phyloP scores from a whole-genome alignment of 2,888 invertebrate species.

The Noctua janthina region DNA sequence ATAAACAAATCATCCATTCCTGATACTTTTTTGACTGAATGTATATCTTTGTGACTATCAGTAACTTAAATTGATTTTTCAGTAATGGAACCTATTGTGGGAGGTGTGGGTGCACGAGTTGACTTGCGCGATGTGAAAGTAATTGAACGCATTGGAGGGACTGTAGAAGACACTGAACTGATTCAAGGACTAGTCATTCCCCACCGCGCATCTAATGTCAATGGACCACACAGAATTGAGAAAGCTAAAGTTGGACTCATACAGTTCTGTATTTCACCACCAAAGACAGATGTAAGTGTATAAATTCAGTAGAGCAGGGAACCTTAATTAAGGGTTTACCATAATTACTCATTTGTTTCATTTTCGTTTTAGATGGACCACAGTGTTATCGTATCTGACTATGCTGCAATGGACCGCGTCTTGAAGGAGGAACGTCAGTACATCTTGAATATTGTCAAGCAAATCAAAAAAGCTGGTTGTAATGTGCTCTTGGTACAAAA shows the following conservation, averaged over 20 bases:
- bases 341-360: neutral
- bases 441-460: slow-evolving; percentile 99
- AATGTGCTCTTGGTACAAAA: slow-evolving; percentile 98
- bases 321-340: neutral
- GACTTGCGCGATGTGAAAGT: slow-evolving; percentile 99
- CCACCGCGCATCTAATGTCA: slow-evolving; percentile 96
- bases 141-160: slow-evolving; percentile 98
- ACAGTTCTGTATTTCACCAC: slow-evolving; percentile 99
- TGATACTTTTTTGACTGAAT: too few species aligned
- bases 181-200: slow-evolving; percentile 98
- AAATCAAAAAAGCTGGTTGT: slow-evolving; percentile 99
- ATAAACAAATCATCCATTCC: too few species aligned
- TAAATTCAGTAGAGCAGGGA: too few species aligned
- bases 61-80: slow-evolving; percentile 43
- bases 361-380: slow-evolving; percentile 95
- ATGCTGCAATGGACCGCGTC: slow-evolving; percentile 99
- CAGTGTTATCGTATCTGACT: slow-evolving; percentile 98
- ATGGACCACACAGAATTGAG: slow-evolving; percentile 98
- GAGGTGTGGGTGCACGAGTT: slow-evolving; percentile 93
- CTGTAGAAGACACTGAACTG: slow-evolving; percentile 98
- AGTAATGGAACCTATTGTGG: slow-evolving; percentile 89
- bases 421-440: slow-evolving; percentile 99
- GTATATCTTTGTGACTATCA: neutral
- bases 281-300: slow-evolving; percentile 97
- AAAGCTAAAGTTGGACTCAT: slow-evolving; percentile 99